Conservation (phyloP, 2,113 vertebrate species). For the Hemiscyllium ocellatum region DNA sequence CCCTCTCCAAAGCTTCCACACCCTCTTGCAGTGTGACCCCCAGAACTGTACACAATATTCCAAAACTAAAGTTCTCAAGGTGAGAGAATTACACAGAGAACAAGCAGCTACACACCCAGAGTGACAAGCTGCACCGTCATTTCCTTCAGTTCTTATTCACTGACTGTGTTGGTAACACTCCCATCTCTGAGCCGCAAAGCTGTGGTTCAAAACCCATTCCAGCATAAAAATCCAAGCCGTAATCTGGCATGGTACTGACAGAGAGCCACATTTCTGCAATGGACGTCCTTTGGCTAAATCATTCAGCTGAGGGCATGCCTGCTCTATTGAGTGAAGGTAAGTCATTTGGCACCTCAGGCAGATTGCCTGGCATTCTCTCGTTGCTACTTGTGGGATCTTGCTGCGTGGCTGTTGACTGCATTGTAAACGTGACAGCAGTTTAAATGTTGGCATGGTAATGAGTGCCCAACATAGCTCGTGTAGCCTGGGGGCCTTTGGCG, state of each 20-base stretch:
- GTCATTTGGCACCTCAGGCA: background rate
- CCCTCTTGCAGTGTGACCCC: too few species aligned
- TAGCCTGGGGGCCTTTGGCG: background rate
- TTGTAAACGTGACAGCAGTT: background rate
- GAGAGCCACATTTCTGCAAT: background rate
- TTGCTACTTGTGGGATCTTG: background rate
- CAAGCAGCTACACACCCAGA: too few species aligned
- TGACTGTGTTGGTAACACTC: background rate
- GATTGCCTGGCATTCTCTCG: background rate
- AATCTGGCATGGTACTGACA: background rate
- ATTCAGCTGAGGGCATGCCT: background rate
- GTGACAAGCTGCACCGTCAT: too few species aligned
- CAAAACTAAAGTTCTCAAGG: too few species aligned
- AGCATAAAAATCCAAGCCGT: background rate
- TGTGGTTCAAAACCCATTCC: background rate
- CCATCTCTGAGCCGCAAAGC: background rate
- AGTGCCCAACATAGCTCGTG: background rate
- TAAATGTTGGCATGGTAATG: background rate
- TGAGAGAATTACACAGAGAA: too few species aligned
- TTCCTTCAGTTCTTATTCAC: background rate
- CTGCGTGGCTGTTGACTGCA: background rate
- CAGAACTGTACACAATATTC: too few species aligned
- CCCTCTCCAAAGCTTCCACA: too few species aligned
- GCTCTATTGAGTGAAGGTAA: too few species aligned
- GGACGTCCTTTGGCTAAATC: background rate